These are phyloP conservation scores for Chamaetylas fuelleborni DNA, from an alignment of 2,113 vertebrate species.

Conservation along the genomic window DNA sequence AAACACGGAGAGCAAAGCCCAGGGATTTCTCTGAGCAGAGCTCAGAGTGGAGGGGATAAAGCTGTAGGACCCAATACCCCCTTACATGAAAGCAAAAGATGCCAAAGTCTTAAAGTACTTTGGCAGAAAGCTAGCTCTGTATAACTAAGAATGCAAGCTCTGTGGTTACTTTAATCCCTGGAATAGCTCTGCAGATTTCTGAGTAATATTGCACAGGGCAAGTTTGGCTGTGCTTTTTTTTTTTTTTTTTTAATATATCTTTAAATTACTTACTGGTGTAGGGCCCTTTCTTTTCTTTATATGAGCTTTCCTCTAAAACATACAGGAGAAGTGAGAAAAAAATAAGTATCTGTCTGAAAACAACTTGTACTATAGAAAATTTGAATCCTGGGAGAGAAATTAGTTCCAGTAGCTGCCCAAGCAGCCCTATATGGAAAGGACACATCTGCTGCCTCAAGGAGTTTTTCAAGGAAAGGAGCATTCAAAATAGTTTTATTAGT, in stretches of 20 bases:
- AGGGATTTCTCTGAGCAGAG: neutral
- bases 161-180: slow-evolving; percentile 50
- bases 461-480: neutral
- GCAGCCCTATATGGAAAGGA: neutral
- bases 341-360: neutral
- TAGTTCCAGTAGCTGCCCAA: slow-evolving; percentile 7
- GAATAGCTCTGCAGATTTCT: slow-evolving; percentile 45
- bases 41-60: slow-evolving; percentile 1
- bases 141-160: slow-evolving; percentile 36
- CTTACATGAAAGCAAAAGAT: slow-evolving; percentile 47
- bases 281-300: neutral
- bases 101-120: slow-evolving; percentile 54
- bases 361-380: neutral
- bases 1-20: neutral
- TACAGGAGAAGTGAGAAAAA: neutral
- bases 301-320: neutral
- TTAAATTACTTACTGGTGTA: slow-evolving; percentile 21
- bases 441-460: neutral
- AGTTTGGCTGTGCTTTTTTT: neutral
- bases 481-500: neutral
- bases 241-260: neutral
- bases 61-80: neutral
- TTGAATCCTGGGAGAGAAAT: slow-evolving; percentile 2
- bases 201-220: neutral
- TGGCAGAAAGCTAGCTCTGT: slow-evolving; percentile 30